A percentile compares a stretch with the other conserved stretches of the same genome.
These are phyloP conservation scores for Diplodus puntazzo DNA, from an alignment of 2,797 vertebrate genomes.

Conservation along the genomic window DNA sequence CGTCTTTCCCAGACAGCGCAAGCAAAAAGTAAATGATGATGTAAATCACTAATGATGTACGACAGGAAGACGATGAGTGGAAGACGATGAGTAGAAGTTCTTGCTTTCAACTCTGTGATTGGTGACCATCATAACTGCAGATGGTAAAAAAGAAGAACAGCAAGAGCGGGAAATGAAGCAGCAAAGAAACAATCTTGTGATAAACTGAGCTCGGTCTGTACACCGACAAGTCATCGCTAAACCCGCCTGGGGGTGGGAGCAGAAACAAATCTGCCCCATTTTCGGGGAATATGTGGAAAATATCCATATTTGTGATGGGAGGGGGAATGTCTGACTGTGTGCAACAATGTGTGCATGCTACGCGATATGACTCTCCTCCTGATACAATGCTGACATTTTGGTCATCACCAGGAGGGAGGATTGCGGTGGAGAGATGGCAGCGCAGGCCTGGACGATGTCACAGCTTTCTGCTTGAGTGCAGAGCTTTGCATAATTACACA, in stretches of 20 bases:
- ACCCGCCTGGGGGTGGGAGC: conserved; percentile 37
- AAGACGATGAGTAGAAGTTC: background rate
- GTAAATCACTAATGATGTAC: conserved; percentile 11
- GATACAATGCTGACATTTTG: conserved; percentile 70
- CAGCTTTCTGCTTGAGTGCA: conserved; percentile 56
- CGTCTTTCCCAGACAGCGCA: background rate
- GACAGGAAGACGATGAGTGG: background rate
- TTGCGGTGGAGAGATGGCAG: conserved; percentile 31
- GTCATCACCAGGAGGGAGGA: conserved; percentile 53
- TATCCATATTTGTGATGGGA: conserved; percentile 67
- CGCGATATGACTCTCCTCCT: conserved; percentile 22
- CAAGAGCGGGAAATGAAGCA: conserved; percentile 47
- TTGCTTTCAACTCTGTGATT: conserved; percentile 12
- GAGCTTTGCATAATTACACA: conserved; percentile 68
- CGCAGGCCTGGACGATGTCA: conserved; percentile 31
- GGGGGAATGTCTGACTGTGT: conserved; percentile 26
- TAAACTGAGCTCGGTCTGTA: conserved; percentile 21
- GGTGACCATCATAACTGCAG: conserved; percentile 35
- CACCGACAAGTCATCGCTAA: conserved; percentile 40
- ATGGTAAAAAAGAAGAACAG: conserved; percentile 31
- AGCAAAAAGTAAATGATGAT: conserved; percentile 12
- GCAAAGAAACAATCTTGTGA: conserved; percentile 52
- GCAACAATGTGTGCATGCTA: conserved; percentile 40
- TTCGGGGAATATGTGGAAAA: conserved; percentile 55
- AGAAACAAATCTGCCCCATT: conserved; percentile 60